A percentile compares a stretch with the other conserved stretches of the same genome.
phyloP scores from a whole-genome alignment of 2,888 invertebrate species.

The Tolmerus cingulatus region DNA sequence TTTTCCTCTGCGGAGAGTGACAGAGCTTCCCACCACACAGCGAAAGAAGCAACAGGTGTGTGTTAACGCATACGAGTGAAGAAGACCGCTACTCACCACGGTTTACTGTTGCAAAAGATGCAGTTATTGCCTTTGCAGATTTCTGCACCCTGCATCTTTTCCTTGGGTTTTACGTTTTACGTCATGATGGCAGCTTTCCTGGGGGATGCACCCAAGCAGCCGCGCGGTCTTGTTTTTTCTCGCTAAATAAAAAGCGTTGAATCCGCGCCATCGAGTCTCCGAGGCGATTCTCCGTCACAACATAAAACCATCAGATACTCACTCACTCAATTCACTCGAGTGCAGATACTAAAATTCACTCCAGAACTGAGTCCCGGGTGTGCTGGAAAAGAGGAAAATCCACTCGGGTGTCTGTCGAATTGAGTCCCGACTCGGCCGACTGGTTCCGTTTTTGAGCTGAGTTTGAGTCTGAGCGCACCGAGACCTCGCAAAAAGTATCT shows the following conservation, averaged over 20 bases:
- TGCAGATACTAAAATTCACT: background rate
- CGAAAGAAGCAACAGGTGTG: background rate
- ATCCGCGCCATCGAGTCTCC: background rate
- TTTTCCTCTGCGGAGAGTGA: background rate
- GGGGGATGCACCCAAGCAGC: background rate
- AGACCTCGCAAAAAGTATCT: background rate
- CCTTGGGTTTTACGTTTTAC: background rate
- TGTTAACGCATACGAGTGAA: background rate
- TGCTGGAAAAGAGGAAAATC: background rate
- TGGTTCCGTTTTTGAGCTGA: too few relatives aligned
- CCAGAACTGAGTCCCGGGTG: background rate
- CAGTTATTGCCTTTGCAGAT: background rate
- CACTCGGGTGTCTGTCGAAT: background rate
- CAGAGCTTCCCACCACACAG: background rate
- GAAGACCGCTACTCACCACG: background rate
- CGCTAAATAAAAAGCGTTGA: background rate
- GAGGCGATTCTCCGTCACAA: background rate
- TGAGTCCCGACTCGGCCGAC: background rate
- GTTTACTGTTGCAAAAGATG: background rate
- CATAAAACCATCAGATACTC: background rate
- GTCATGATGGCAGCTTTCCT: background rate
- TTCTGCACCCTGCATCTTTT: slow-evolving; percentile 18
- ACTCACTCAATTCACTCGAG: background rate
- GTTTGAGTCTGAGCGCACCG: background rate
- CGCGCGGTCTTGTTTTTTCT: background rate